phyloP scores from a whole-genome alignment of 2,113 vertebrate species.

The Actinemys pallida region DNA sequence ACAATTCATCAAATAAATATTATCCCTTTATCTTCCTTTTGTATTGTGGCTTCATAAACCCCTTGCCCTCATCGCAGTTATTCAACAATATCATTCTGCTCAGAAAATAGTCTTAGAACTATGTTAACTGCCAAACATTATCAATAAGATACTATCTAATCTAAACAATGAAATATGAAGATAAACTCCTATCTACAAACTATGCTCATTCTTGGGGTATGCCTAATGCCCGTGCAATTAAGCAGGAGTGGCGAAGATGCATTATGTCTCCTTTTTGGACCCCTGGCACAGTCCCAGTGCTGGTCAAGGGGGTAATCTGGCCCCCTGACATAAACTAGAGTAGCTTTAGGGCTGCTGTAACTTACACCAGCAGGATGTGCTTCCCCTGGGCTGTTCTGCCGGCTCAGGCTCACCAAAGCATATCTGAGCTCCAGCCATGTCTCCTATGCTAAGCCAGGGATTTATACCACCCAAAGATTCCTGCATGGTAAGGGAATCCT shows the following conservation, averaged over 20 bases:
- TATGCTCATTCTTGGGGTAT: neutral
- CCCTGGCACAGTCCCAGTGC: rapidly evolving
- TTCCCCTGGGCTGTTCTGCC: neutral
- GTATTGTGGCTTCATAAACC: conserved; percentile 23
- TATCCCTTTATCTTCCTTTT: conserved; percentile 30
- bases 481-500: neutral
- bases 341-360: neutral
- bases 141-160: neutral
- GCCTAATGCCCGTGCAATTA: neutral
- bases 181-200: neutral
- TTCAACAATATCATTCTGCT: conserved; percentile 52
- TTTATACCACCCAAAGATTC: neutral
- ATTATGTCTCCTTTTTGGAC: neutral
- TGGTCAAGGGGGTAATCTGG: neutral
- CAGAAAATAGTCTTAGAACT: conserved; percentile 29
- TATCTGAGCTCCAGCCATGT: neutral
- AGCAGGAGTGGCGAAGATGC: neutral
- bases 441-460: neutral
- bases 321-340: neutral
- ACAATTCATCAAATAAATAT: neutral
- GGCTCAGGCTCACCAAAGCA: neutral
- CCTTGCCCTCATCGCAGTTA: conserved; percentile 2
- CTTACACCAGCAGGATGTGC: neutral
- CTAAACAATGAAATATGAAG: neutral
- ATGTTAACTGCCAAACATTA: neutral